A percentile compares a stretch with the other conserved stretches of the same genome.
phyloP scores from a whole-genome alignment of 2,113 vertebrate species.

The Cichladusa arquata region DNA sequence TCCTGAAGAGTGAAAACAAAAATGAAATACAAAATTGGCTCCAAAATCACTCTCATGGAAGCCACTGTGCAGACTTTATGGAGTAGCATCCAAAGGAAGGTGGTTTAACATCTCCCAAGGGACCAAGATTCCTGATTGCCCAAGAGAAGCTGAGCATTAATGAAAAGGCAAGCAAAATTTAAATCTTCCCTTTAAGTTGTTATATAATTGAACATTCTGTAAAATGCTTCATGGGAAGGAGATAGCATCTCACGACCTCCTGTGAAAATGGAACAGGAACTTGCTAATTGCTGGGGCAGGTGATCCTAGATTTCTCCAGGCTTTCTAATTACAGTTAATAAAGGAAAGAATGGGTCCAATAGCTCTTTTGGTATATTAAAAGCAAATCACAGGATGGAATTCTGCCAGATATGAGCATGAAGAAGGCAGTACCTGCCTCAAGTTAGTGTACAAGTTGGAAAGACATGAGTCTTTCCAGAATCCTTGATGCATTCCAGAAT shows the following conservation, averaged over 20 bases:
- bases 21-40: neutral
- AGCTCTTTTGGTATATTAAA: neutral
- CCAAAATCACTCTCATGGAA: neutral
- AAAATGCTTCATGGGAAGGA: neutral
- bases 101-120: neutral
- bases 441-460: neutral
- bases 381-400: neutral
- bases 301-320: neutral
- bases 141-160: neutral
- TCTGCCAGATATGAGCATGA: neutral
- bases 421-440: neutral
- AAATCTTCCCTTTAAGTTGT: neutral
- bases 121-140: neutral
- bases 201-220: neutral
- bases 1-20: neutral
- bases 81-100: neutral
- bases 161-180: neutral
- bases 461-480: neutral
- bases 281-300: neutral
- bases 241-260: neutral
- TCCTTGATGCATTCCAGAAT: neutral
- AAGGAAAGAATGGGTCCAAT: neutral
- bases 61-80: neutral
- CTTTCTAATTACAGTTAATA: neutral
- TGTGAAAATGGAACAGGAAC: neutral